A percentile compares a stretch with the other conserved stretches of the same genome.
phyloP scores from a whole-genome alignment of 2,113 vertebrate species.

The Vireo altiloquus region DNA sequence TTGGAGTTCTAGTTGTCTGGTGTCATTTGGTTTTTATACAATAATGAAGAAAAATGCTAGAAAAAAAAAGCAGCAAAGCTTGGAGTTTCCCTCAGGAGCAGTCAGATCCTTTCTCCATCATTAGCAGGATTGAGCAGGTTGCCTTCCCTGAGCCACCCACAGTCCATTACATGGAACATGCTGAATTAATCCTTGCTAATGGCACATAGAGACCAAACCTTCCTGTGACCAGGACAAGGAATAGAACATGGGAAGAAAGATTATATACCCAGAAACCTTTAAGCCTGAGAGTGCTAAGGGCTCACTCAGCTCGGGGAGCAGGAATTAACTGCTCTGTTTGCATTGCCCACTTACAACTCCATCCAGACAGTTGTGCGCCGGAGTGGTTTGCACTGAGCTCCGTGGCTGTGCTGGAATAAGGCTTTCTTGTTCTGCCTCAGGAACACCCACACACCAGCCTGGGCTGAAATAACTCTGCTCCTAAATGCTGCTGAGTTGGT shows the following conservation, averaged over 20 bases:
- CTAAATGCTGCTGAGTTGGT: background rate
- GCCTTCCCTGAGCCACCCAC: background rate
- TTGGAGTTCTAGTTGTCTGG: background rate
- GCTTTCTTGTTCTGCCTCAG: constrained; percentile 27
- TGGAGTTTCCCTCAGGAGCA: background rate
- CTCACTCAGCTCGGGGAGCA: background rate
- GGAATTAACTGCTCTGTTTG: background rate
- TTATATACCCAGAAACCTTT: background rate
- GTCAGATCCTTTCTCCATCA: background rate
- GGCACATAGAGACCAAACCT: background rate
- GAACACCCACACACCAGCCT: background rate
- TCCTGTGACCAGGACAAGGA: background rate
- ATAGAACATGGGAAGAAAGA: background rate
- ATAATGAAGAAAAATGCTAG: constrained; percentile 5
- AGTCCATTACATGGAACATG: background rate
- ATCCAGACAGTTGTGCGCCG: fast-evolving
- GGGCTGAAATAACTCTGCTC: constrained; percentile 23
- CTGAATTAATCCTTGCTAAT: background rate
- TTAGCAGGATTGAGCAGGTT: background rate
- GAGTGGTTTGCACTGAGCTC: background rate
- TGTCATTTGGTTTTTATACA: background rate
- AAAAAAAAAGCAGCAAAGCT: background rate
- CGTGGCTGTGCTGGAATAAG: background rate
- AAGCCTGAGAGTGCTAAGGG: background rate
- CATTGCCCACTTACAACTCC: background rate